Conservation (phyloP, 2,113 vertebrate species). For the Girardinichthys multiradiatus region DNA sequence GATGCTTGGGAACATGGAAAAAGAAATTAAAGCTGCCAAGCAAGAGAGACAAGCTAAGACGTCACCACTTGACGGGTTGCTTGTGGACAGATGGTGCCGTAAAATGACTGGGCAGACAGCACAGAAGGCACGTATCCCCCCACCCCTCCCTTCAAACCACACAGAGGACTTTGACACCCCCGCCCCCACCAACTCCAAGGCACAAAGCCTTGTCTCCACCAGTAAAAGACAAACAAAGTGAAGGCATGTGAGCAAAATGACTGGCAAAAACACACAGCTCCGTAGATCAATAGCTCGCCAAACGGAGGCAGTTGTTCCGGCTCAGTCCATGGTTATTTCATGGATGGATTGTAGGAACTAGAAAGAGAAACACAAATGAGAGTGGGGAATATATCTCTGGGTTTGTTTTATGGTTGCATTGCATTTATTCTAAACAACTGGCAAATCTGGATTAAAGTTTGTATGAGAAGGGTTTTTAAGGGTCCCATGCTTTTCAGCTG, state of each 20-base stretch:
- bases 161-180: constrained; percentile 44
- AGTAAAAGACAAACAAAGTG: constrained; percentile 69
- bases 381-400: background rate
- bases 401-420: constrained; percentile 7
- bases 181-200: constrained; percentile 29
- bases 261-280: constrained; percentile 58
- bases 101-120: constrained; percentile 74
- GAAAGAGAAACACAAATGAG: constrained; percentile 7
- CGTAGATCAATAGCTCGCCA: constrained; percentile 59
- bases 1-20: constrained; percentile 65
- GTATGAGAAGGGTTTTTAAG: constrained; percentile 26
- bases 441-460: constrained; percentile 17
- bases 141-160: constrained; percentile 21
- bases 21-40: constrained; percentile 51
- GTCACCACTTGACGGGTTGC: constrained; percentile 71
- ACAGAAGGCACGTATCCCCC: constrained; percentile 57
- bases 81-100: constrained; percentile 75
- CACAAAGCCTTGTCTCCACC: constrained; percentile 50
- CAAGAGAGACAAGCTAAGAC: constrained; percentile 60
- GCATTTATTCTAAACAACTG: constrained; percentile 18
- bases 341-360: constrained; percentile 1
- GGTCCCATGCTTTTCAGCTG: constrained; percentile 64
- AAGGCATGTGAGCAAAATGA: constrained; percentile 67
- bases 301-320: constrained; percentile 47
- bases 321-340: constrained; percentile 30